phyloP scores from a whole-genome alignment of 2,888 invertebrate species.

The Dysmachus trigonus region DNA sequence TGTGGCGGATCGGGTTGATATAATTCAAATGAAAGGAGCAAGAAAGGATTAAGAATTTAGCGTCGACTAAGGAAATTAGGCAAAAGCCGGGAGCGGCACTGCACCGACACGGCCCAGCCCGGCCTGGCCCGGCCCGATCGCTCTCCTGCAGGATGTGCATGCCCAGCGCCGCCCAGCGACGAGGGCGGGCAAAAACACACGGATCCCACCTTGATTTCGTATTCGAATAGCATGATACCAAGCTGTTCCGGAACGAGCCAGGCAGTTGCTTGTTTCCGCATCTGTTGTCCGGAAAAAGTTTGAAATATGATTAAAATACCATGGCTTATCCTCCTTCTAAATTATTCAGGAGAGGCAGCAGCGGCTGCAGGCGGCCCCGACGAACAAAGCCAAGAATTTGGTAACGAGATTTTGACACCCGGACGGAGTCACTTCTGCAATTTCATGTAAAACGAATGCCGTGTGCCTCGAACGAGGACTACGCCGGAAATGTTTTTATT shows the following conservation, averaged over 20 bases:
- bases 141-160: neutral
- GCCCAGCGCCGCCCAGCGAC: neutral
- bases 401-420: constrained; percentile 1
- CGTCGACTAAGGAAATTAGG: neutral
- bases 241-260: constrained; percentile 14
- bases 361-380: neutral
- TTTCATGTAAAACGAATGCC: neutral
- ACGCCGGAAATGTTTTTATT: neutral
- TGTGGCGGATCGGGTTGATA: neutral
- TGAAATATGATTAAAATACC: constrained; percentile 33
- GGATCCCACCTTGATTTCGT: neutral
- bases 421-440: neutral
- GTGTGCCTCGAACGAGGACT: neutral
- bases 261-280: constrained; percentile 25
- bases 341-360: constrained; percentile 18
- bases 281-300: constrained; percentile 33
- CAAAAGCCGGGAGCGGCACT: neutral
- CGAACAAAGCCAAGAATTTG: neutral
- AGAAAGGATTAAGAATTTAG: neutral
- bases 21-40: neutral
- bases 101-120: neutral
- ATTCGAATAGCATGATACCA: constrained; percentile 10
- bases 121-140: too few species aligned
- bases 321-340: neutral
- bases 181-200: neutral